Evolutionary conservation across 2,113 vertebrate species (phyloP).

Genomic region (Terrapene triunguis): DNA sequence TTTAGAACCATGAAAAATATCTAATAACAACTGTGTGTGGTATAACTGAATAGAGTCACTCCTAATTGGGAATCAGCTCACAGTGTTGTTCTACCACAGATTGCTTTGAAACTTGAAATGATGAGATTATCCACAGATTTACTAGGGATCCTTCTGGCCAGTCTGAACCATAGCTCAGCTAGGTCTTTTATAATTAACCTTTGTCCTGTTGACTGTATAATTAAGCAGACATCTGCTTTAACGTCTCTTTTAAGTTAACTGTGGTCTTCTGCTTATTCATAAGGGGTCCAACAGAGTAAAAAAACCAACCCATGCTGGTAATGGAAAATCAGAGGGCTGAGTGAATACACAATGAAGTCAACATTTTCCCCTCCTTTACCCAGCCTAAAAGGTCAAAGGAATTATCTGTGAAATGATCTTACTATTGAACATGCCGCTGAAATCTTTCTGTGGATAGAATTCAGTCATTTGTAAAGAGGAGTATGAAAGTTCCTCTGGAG

Average conservation of each 20-base stretch:
- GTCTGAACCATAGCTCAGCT: neutral
- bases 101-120: neutral
- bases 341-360: neutral
- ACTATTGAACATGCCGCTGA: neutral
- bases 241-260: constrained; percentile 14
- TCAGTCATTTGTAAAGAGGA: neutral
- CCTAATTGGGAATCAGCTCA: neutral
- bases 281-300: neutral
- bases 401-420: neutral
- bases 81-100: neutral
- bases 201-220: neutral
- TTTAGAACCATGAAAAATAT: neutral
- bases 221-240: neutral
- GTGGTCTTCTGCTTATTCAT: neutral
- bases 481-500: neutral
- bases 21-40: neutral
- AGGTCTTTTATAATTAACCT: constrained; percentile 11
- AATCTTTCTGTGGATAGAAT: neutral
- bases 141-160: neutral
- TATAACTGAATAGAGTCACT: neutral
- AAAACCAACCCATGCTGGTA: neutral
- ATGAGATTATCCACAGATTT: neutral
- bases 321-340: neutral
- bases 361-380: neutral
- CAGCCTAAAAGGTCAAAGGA: neutral